Percentiles rank a stretch among this genome's conserved stretches.
Evolutionary conservation across 2,797 vertebrate species (phyloP).

Genomic region (Anableps anableps): DNA sequence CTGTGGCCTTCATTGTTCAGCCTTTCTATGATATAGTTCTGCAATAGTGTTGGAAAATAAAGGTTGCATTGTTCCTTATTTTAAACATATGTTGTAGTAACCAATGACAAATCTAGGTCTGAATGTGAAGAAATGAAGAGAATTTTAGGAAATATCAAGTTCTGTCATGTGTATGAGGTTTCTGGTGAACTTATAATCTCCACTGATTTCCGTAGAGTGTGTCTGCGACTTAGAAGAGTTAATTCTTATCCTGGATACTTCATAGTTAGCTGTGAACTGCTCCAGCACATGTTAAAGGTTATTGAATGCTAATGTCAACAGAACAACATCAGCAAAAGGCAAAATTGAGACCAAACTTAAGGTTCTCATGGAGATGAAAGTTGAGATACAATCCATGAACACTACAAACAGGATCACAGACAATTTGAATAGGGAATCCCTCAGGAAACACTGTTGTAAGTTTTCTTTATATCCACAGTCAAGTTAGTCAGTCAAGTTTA

Average conservation of each 20-base stretch:
- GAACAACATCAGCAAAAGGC: background rate
- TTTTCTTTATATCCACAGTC: background rate
- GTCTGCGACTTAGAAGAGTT: background rate
- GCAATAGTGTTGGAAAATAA: background rate
- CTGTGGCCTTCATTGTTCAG: background rate
- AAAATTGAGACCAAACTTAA: background rate
- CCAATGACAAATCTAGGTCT: background rate
- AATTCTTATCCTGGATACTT: background rate
- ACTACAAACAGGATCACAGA: background rate
- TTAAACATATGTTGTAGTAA: background rate
- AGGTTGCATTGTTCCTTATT: background rate
- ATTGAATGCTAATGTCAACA: background rate
- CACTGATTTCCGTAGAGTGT: background rate
- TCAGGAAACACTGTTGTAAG: background rate
- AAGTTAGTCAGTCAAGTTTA: no score
- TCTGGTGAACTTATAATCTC: background rate
- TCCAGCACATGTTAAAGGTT: background rate
- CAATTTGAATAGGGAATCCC: background rate
- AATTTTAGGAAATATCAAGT: background rate
- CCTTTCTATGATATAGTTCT: background rate
- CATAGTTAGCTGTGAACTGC: background rate
- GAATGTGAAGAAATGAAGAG: background rate
- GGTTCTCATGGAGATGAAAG: background rate
- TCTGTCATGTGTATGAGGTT: background rate
- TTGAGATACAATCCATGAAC: background rate